phyloP scores from a whole-genome alignment of 2,797 vertebrate genomes.

The Macroramphosus scolopax region DNA sequence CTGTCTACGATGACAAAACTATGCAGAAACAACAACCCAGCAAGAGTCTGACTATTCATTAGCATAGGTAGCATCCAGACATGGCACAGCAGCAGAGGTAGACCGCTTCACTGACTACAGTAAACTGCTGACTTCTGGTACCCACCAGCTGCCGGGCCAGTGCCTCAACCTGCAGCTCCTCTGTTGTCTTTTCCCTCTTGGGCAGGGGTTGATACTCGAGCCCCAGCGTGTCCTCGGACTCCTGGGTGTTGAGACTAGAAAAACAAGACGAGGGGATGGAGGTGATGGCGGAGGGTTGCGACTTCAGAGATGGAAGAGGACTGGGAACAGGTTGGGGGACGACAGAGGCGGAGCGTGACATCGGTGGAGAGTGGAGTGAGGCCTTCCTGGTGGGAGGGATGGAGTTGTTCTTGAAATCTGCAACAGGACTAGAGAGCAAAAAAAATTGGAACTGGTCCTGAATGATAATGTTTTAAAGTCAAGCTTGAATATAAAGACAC shows the following conservation, averaged over 20 bases:
- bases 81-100: too few relatives aligned
- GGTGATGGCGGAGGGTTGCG: constrained; percentile 5
- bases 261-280: background rate
- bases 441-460: background rate
- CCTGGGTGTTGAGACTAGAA: background rate
- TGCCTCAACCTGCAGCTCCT: constrained; percentile 84
- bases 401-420: constrained; percentile 11
- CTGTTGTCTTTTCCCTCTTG: constrained; percentile 74
- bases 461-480: background rate
- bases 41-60: too few relatives aligned
- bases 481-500: background rate
- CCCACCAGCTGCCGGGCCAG: constrained; percentile 85
- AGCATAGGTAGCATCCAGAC: background rate
- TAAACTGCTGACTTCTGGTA: background rate
- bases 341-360: background rate
- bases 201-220: constrained; percentile 60
- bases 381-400: background rate
- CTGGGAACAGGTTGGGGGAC: background rate
- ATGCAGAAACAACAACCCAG: background rate
- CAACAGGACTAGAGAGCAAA: constrained; percentile 2
- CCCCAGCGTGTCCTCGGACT: constrained; percentile 33
- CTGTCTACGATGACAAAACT: background rate
- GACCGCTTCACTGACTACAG: background rate
- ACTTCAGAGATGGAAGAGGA: background rate
- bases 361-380: constrained; percentile 1